Conservation (phyloP, 2,113 vertebrate species). For the Nyctereutes procyonoides region DNA sequence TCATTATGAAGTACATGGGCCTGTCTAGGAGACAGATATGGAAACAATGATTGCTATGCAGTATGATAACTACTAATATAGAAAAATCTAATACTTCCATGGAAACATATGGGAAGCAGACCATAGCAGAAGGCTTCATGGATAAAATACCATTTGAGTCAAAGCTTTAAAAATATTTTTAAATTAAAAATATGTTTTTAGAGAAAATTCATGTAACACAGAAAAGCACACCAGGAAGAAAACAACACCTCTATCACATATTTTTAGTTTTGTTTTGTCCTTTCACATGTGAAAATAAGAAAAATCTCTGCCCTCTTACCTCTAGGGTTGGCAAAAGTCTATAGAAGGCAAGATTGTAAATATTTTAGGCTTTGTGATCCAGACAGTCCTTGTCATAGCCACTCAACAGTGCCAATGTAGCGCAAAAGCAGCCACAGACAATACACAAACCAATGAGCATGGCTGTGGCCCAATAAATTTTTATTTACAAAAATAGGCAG, state of each 20-base stretch:
- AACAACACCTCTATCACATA: neutral
- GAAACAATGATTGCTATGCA: neutral
- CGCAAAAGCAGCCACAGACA: neutral
- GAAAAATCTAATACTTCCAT: neutral
- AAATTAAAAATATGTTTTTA: constrained; percentile 14
- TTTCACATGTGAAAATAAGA: constrained; percentile 4
- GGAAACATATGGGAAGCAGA: neutral
- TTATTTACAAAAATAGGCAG: neutral
- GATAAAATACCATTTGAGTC: neutral
- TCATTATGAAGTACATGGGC: neutral
- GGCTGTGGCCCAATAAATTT: neutral
- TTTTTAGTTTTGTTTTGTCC: constrained; percentile 10
- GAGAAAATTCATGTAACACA: constrained; percentile 7
- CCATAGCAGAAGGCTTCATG: neutral
- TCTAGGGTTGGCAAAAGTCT: neutral
- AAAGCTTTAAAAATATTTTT: neutral
- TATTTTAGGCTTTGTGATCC: neutral
- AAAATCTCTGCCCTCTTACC: neutral
- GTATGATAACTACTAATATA: neutral
- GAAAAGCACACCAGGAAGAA: neutral
- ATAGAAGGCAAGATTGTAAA: neutral
- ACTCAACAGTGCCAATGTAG: neutral
- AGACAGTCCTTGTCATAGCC: neutral
- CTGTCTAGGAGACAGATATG: neutral
- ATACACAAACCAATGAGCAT: rapidly evolving